Conservation (phyloP, 1,140 invertebrate species). For the Leptinotarsa texana region DNA sequence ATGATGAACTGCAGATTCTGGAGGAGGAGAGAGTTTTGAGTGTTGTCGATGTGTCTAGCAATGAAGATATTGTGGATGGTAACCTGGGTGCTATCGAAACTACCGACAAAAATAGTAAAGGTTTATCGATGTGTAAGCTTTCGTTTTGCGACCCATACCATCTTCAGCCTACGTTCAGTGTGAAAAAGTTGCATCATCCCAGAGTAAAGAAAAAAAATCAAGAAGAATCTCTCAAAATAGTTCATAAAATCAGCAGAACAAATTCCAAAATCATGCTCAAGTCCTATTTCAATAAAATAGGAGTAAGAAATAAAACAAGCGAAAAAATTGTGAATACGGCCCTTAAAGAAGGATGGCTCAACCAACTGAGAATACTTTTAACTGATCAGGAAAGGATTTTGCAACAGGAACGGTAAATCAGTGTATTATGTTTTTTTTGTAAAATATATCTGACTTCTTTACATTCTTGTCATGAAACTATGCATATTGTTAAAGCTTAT, state of each 20-base stretch:
- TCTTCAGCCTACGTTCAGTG: conserved; percentile 23
- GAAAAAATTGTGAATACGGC: conserved; percentile 31
- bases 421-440: too few species aligned
- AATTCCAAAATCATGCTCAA: conserved; percentile 41
- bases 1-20: not conserved
- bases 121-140: not conserved
- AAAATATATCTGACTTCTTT: too few species aligned
- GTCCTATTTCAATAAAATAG: conserved; percentile 41
- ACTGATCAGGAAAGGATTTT: conserved; percentile 50
- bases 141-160: not conserved
- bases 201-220: conserved; percentile 19
- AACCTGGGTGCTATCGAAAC: not conserved
- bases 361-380: conserved; percentile 46
- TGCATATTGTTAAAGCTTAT: too few species aligned
- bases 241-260: conserved; percentile 43
- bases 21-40: not conserved
- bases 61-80: not conserved
- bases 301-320: conserved; percentile 17
- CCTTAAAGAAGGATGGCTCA: conserved; percentile 49
- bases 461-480: too few species aligned
- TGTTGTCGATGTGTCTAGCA: not conserved
- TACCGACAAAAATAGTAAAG: not conserved
- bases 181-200: conserved; percentile 32
- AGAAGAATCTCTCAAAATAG: conserved; percentile 39
- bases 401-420: conserved; percentile 49